Percentiles rank a stretch among this genome's conserved stretches.
phyloP scores from a whole-genome alignment of 2,797 vertebrate genomes.

The Rhincodon typus region DNA sequence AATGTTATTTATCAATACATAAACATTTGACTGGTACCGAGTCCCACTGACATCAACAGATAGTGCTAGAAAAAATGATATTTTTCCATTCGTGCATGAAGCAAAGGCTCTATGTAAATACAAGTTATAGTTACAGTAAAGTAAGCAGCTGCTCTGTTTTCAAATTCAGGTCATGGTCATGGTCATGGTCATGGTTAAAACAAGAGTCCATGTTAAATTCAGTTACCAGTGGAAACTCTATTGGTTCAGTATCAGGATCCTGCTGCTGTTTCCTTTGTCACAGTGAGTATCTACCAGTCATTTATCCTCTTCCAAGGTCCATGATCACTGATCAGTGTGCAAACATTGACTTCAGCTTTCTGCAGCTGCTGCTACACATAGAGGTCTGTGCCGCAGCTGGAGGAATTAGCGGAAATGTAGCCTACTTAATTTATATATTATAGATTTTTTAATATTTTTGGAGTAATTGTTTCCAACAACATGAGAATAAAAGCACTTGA shows the following conservation, averaged over 20 bases:
- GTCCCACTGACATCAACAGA: background rate
- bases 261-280: conserved; percentile 92
- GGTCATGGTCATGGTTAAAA: too few relatives aligned
- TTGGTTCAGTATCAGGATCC: conserved; percentile 97
- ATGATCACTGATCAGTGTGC: too few relatives aligned
- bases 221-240: conserved; percentile 93
- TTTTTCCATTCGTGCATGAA: background rate
- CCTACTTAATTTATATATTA: conserved; percentile 25
- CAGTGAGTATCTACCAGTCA: conserved; percentile 59
- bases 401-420: too few relatives aligned
- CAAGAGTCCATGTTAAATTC: conserved; percentile 98
- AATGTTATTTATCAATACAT: background rate
- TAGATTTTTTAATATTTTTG: background rate
- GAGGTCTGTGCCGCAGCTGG: too few relatives aligned
- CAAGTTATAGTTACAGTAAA: background rate
- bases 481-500: background rate
- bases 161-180: conserved; percentile 85
- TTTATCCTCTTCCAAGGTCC: too few relatives aligned
- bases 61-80: background rate
- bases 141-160: background rate
- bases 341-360: too few relatives aligned
- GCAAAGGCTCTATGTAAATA: background rate
- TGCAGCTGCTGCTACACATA: too few relatives aligned
- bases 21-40: background rate
- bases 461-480: background rate